Evolutionary conservation across 1,140 invertebrate species (phyloP).

Genomic region (Lanistes nyassanus): DNA sequence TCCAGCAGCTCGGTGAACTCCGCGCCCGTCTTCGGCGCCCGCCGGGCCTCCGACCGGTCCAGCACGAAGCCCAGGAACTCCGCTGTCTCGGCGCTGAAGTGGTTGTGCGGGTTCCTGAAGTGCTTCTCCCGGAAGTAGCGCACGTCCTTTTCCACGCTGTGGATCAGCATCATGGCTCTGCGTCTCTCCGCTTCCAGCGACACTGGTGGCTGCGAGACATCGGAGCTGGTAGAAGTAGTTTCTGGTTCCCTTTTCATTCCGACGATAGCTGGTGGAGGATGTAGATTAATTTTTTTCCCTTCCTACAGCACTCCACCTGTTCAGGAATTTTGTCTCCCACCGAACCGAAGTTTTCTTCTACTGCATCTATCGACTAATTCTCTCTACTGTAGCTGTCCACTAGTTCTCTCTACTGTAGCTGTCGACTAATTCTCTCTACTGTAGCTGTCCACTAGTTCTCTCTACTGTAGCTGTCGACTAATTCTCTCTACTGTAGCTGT

Average conservation of each 20-base stretch:
- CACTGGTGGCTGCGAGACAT: constrained; percentile 20
- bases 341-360: too few species aligned
- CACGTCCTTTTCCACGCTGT: constrained; percentile 31
- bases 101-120: constrained; percentile 33
- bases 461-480: too few species aligned
- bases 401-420: too few species aligned
- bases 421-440: too few species aligned
- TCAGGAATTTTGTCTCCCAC: too few species aligned
- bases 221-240: not conserved
- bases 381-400: too few species aligned
- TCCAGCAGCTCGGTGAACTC: constrained; percentile 24
- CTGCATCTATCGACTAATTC: too few species aligned
- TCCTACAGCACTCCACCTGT: too few species aligned
- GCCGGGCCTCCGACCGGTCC: constrained; percentile 25
- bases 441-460: too few species aligned
- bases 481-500: too few species aligned
- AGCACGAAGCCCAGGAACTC: constrained; percentile 32
- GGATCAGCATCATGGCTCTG: constrained; percentile 40
- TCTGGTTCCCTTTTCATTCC: not conserved
- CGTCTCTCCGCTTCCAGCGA: constrained; percentile 42
- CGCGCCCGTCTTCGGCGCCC: constrained; percentile 16
- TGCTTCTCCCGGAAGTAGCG: constrained; percentile 39
- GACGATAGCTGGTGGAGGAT: too few species aligned
- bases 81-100: constrained; percentile 28
- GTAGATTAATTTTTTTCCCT: too few species aligned